Evolutionary conservation across 2,797 vertebrate species (phyloP).

Genomic region (Apogon hyalosoma): DNA sequence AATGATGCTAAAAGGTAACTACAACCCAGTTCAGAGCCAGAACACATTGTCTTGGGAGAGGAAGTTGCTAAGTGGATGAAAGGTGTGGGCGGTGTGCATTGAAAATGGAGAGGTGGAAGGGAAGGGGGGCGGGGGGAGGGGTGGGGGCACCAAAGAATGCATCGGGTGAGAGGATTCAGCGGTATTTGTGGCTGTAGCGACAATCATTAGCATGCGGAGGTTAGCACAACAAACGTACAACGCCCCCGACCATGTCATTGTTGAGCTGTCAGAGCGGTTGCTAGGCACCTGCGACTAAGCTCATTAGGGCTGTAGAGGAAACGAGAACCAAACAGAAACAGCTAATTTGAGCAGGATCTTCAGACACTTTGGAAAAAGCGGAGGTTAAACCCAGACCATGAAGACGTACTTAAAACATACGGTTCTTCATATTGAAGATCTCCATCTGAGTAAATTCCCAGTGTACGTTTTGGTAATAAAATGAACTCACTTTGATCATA

Average conservation of each 20-base stretch:
- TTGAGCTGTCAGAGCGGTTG: conserved; percentile 71
- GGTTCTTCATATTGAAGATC: conserved; percentile 1
- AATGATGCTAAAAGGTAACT: conserved; percentile 48
- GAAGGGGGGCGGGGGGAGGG: background rate
- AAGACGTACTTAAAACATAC: conserved; percentile 9
- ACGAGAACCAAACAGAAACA: conserved; percentile 46
- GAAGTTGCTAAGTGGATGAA: conserved; percentile 60
- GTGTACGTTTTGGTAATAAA: conserved; percentile 6
- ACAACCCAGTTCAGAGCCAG: conserved; percentile 36
- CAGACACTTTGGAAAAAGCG: conserved; percentile 29
- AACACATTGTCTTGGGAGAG: conserved; percentile 51
- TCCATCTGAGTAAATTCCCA: conserved; percentile 1
- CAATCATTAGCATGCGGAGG: conserved; percentile 66
- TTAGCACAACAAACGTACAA: conserved; percentile 62
- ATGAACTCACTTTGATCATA: conserved; percentile 14
- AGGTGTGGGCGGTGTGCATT: conserved; percentile 52
- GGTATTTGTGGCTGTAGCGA: conserved; percentile 42
- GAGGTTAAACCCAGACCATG: conserved; percentile 27
- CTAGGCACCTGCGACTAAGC: conserved; percentile 72
- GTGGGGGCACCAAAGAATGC: background rate
- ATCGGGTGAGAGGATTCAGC: conserved; percentile 32
- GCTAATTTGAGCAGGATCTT: conserved; percentile 22
- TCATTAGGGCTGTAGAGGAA: conserved; percentile 74
- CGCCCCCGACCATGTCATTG: conserved; percentile 63
- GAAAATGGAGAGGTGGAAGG: conserved; percentile 12